phyloP scores from a whole-genome alignment of 2,113 vertebrate genomes.

The Meriones unguiculatus region DNA sequence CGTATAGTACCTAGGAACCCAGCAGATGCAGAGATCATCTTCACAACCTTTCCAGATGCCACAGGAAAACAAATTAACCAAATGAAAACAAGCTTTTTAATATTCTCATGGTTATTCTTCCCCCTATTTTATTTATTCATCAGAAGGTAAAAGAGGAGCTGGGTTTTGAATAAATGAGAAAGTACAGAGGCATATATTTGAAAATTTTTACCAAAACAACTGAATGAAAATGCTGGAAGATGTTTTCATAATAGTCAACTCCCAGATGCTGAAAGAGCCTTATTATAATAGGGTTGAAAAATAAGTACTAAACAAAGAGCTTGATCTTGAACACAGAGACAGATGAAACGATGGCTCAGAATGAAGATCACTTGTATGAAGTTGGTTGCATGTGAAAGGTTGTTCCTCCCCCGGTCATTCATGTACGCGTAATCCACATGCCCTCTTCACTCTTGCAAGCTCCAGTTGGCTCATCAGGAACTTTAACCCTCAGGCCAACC shows the following conservation, averaged over 20 bases:
- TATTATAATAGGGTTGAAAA: constrained; percentile 13
- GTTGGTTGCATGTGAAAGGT: neutral
- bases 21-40: neutral
- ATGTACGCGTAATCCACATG: neutral
- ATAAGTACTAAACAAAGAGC: neutral
- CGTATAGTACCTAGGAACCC: neutral
- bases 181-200: neutral
- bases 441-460: constrained; percentile 34
- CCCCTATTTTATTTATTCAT: constrained; percentile 10
- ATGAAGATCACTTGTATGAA: constrained; percentile 58
- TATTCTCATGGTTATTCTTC: neutral
- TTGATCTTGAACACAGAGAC: constrained; percentile 7
- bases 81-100: constrained; percentile 35
- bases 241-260: neutral
- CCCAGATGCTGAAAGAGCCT: constrained; percentile 32
- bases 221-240: neutral
- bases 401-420: neutral
- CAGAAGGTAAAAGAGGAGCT: constrained; percentile 15
- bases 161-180: constrained; percentile 31
- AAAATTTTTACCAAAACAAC: constrained; percentile 32
- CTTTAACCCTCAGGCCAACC: constrained; percentile 86
- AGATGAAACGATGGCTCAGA: neutral
- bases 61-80: constrained; percentile 57
- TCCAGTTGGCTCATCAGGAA: constrained; percentile 72
- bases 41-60: neutral